Evolutionary conservation across 2,888 invertebrate species (phyloP).

Genomic region (Drosophila cracens): DNA sequence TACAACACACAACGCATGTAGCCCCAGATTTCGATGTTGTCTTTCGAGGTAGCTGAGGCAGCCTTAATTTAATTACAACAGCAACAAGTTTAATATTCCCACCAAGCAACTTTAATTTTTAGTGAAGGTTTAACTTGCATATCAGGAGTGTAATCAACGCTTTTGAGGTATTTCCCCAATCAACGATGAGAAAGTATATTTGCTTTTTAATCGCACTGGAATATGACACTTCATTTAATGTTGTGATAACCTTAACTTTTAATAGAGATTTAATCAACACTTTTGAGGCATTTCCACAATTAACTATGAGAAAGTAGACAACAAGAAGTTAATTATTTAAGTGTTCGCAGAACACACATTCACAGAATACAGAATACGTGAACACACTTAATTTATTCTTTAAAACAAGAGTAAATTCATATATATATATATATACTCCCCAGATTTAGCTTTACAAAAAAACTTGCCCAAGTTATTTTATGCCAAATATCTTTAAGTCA

Average conservation of each 20-base stretch:
- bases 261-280: not conserved
- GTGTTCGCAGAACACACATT: not conserved
- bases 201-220: no score
- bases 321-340: not conserved
- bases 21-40: not conserved
- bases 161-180: not conserved
- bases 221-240: not conserved
- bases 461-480: not conserved
- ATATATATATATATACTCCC: not conserved
- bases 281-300: not conserved
- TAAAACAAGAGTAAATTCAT: not conserved
- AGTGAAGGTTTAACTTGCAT: not conserved
- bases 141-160: not conserved
- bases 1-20: conserved; percentile 5
- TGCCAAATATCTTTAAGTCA: not conserved
- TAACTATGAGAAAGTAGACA: not conserved
- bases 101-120: not conserved
- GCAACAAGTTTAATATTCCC: not conserved
- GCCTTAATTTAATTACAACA: conserved; percentile 5
- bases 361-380: no score
- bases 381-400: not conserved
- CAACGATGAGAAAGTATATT: not conserved
- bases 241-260: not conserved
- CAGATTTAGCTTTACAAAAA: not conserved
- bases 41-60: not conserved